phyloP scores from a whole-genome alignment of 2,888 invertebrate genomes.

The Eupsilia transversa region DNA sequence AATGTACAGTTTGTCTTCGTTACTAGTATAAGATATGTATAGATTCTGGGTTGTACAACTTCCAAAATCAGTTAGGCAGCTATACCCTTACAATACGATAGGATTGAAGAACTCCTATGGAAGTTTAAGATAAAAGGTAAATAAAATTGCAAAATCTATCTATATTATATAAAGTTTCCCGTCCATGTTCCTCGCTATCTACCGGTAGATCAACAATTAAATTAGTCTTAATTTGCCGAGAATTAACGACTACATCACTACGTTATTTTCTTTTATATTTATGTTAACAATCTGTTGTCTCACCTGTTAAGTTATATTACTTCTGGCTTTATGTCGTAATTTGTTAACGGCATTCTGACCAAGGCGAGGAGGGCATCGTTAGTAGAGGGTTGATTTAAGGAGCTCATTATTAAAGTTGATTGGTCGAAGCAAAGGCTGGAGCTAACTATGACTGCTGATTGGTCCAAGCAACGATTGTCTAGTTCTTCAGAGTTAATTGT shows the following conservation, averaged over 20 bases:
- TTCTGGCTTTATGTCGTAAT: conserved; percentile 27
- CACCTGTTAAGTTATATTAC: conserved; percentile 16
- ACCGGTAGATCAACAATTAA: not conserved
- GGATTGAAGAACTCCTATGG: not conserved
- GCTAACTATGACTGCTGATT: conserved; percentile 39
- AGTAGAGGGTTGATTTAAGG: conserved; percentile 47
- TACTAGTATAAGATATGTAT: too few relatives aligned
- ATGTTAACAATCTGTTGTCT: conserved; percentile 24
- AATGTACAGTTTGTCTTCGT: too few relatives aligned
- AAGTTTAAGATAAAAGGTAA: not conserved
- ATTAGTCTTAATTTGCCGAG: conserved; percentile 15
- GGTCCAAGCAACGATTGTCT: conserved; percentile 17
- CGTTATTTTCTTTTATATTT: conserved; percentile 28
- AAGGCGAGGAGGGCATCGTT: conserved; percentile 42
- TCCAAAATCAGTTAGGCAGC: not conserved
- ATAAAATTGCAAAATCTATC: not conserved
- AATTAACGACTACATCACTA: conserved; percentile 3
- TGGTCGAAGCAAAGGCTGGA: conserved; percentile 16
- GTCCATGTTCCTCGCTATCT: not conserved
- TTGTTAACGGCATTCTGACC: conserved; percentile 14
- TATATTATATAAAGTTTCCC: not conserved
- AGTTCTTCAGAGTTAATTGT: conserved; percentile 34
- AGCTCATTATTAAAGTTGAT: conserved; percentile 48
- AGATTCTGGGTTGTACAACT: too few relatives aligned
- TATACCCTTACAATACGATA: too few relatives aligned